Evolutionary conservation across 2,113 vertebrate genomes (phyloP).

Genomic region (Silurus glanis): DNA sequence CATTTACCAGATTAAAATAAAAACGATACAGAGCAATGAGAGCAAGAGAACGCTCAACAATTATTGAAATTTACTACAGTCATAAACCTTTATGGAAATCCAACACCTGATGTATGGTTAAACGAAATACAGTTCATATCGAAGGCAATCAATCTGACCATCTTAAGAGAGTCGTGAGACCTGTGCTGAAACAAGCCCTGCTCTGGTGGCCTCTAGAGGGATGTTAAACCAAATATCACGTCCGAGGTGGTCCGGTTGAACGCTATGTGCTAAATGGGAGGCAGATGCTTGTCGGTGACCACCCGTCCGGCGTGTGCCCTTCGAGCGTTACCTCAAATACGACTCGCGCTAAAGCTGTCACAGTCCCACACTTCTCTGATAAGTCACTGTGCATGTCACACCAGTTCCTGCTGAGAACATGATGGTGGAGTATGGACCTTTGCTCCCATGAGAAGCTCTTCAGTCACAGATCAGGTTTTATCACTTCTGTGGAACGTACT

Average conservation of each 20-base stretch:
- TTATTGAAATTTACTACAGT: conserved; percentile 59
- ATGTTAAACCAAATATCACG: conserved; percentile 53
- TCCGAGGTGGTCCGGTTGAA: conserved; percentile 55
- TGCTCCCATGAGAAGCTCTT: neutral
- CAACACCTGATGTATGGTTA: conserved; percentile 62
- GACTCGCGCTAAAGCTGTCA: conserved; percentile 46
- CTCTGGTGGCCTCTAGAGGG: conserved; percentile 41
- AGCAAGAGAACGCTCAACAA: conserved; percentile 50
- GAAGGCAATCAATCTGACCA: conserved; percentile 61
- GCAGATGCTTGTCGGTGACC: conserved; percentile 55
- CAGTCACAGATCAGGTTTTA: conserved; percentile 30
- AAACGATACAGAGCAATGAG: conserved; percentile 2
- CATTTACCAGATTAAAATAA: conserved; percentile 39
- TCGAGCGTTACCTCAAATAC: conserved; percentile 35
- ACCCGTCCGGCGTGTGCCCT: neutral
- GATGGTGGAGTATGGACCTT: conserved; percentile 20
- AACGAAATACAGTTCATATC: conserved; percentile 60
- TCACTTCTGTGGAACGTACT: conserved; percentile 1
- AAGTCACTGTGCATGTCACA: conserved; percentile 34
- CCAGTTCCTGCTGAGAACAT: conserved; percentile 22
- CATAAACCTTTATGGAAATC: conserved; percentile 61
- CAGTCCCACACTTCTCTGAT: conserved; percentile 34
- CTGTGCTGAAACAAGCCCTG: conserved; percentile 54
- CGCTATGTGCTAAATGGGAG: conserved; percentile 59
- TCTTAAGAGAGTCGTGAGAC: conserved; percentile 53